Base-by-base conservation (phyloP, 2,888 invertebrate species). In the Mythimna vitellina region DNA sequence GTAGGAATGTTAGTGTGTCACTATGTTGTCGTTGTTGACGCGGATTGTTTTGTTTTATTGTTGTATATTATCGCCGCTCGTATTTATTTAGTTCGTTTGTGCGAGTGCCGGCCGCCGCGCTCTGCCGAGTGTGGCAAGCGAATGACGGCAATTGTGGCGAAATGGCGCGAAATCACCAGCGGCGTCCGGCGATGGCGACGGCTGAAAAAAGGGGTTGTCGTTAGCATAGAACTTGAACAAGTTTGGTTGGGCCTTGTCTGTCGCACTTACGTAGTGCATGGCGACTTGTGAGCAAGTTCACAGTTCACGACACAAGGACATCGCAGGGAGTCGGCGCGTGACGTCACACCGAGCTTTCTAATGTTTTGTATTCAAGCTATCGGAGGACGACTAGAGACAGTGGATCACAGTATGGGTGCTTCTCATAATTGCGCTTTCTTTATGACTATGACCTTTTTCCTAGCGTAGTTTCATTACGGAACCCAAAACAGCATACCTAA, bases 101-200 rank as follows among this genome's bases (percentile, higher is more conserved):
- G 69, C 80, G 70, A 72, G 71, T 76, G 76, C 56, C 51, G 66
- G 61, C 80, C 72, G 70, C 63, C 82, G 87, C 38, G 84, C 84
- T 81, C 67, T 67, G 78, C 84, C 82, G 78, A 78, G 70, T 84
- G 74, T 86, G 69, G 71, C 79, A 85, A 71, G 83, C 71, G 80
- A 84, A 60, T 84, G 84, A 82, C 76, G 56, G 60, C 73, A 64
- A 70, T 68, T 78, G 80, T 70, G 71, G 80, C 72, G 76, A 74
- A 68, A 68, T 77, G 83, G 85, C 85, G 87, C 85, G 87, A 85
- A 84, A 71, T 70, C 68, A 56, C 29, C 70, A 73, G 85, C 79
- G 65, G 54, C 73, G 73, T 66, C 66, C 60, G 63, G 54, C 62
- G 32, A 7, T 67, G 78, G 61, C 65, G 64, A 60, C 78, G 67